These are phyloP conservation scores for Diploscapter pachys DNA, from an alignment of 1,140 invertebrate genomes.

Conservation along the genomic window DNA sequence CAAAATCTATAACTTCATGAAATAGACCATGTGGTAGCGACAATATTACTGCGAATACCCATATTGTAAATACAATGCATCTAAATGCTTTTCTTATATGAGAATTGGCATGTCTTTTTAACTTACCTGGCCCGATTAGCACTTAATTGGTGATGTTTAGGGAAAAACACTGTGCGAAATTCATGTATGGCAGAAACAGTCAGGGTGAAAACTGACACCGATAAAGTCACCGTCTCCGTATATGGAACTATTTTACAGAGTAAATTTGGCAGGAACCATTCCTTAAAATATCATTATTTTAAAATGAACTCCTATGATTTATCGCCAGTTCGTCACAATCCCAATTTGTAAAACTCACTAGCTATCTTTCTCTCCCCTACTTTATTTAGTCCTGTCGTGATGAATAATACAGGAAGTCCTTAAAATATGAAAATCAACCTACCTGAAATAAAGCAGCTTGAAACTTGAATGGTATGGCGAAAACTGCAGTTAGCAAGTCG, in stretches of 20 bases:
- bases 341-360: neutral
- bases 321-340: neutral
- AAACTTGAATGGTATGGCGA: slow-evolving; percentile 72
- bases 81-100: neutral
- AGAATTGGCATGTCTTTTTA: neutral
- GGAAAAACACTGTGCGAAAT: slow-evolving; percentile 48
- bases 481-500: slow-evolving; percentile 62
- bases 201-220: slow-evolving; percentile 65
- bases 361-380: neutral
- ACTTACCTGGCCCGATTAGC: slow-evolving; percentile 18
- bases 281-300: neutral
- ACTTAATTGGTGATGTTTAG: slow-evolving; percentile 23
- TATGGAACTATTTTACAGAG: slow-evolving; percentile 64
- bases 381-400: slow-evolving; percentile 1
- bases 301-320: neutral
- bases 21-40: slow-evolving; percentile 64
- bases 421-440: neutral
- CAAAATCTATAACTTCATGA: slow-evolving; percentile 40
- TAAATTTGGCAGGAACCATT: slow-evolving; percentile 44
- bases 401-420: neutral
- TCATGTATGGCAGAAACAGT: slow-evolving; percentile 65
- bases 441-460: slow-evolving; percentile 56
- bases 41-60: slow-evolving; percentile 61
- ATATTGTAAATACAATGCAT: slow-evolving; percentile 59
- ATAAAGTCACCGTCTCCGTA: slow-evolving; percentile 63